A percentile compares a stretch with the other conserved stretches of the same genome.
Evolutionary conservation across 30 jellyfish, hydroid and myxozoan species (phyloP).

Genomic region (Pseudorhiza aurosa): DNA sequence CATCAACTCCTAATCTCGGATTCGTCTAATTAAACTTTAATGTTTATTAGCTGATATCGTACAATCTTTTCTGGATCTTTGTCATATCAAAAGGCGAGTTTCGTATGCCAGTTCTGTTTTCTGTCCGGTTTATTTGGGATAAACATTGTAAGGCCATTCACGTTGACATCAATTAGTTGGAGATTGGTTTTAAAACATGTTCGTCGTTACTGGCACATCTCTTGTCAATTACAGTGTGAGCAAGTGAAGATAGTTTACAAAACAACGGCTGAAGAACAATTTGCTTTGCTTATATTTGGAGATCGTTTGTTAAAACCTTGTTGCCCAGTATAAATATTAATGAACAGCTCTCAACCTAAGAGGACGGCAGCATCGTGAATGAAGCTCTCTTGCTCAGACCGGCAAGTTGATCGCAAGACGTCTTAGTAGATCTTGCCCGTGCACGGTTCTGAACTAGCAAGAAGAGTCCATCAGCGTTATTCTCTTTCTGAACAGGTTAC

Average conservation of each 20-base stretch:
- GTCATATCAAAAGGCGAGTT: conserved; percentile 36
- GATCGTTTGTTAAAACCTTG: conserved; percentile 66
- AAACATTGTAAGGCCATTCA: neutral
- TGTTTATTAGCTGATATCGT: conserved; percentile 22
- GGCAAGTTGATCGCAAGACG: conserved; percentile 42
- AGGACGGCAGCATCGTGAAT: conserved; percentile 12
- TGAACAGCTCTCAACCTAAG: conserved; percentile 44
- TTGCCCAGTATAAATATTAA: conserved; percentile 44
- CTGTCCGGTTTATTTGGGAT: neutral
- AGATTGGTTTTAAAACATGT: conserved; percentile 11
- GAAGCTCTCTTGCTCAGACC: conserved; percentile 36
- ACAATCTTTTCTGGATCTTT: conserved; percentile 40
- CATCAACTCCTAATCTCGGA: conserved; percentile 24
- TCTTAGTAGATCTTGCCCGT: too few relatives aligned
- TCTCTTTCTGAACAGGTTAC: too few relatives aligned
- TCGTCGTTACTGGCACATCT: conserved; percentile 10
- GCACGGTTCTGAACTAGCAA: too few relatives aligned
- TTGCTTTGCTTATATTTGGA: conserved; percentile 47
- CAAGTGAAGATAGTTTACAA: conserved; percentile 31
- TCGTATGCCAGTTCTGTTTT: conserved; percentile 2
- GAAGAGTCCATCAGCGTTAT: too few relatives aligned
- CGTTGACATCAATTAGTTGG: conserved; percentile 6
- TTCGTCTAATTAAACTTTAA: conserved; percentile 44
- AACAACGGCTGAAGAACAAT: conserved; percentile 64
- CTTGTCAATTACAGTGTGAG: conserved; percentile 35